phyloP scores from a whole-genome alignment of 2,888 invertebrate species.

The Laspeyria flexula region DNA sequence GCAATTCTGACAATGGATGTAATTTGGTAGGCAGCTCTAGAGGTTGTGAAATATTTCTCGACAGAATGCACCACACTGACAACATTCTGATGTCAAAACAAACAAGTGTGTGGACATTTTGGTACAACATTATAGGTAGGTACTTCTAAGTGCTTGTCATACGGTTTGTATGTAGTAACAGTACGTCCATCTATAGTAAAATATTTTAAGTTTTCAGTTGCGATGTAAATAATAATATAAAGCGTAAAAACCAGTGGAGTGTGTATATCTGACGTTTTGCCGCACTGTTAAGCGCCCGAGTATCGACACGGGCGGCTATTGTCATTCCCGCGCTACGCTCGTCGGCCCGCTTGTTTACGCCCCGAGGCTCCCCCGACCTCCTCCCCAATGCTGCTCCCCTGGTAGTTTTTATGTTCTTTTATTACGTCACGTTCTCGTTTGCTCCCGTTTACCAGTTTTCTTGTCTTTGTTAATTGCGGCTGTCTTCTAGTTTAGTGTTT shows the following conservation, averaged over 20 bases:
- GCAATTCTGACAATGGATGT: background rate
- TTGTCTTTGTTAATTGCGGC: slow-evolving; percentile 55
- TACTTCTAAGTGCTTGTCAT: no score
- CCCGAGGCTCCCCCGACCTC: slow-evolving; percentile 44
- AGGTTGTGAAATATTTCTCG: no score
- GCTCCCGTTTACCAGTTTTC: slow-evolving; percentile 48
- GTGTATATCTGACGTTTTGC: slow-evolving; percentile 47
- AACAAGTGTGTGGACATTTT: no score
- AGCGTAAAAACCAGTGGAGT: slow-evolving; percentile 41
- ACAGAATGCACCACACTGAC: no score
- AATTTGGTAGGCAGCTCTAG: background rate
- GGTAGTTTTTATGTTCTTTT: slow-evolving; percentile 50
- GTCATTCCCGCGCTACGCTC: slow-evolving; percentile 33
- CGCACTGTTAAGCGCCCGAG: slow-evolving; percentile 46
- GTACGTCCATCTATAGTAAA: slow-evolving; percentile 9
- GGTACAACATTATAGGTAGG: no score
- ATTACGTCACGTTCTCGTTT: slow-evolving; percentile 53
- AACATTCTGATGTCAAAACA: no score
- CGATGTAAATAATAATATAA: slow-evolving; percentile 34
- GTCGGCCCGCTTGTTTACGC: slow-evolving; percentile 51
- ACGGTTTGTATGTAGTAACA: background rate
- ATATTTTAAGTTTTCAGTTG: slow-evolving; percentile 31
- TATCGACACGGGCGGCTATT: slow-evolving; percentile 40
- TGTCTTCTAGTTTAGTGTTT: slow-evolving; percentile 50
- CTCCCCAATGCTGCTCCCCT: slow-evolving; percentile 40